Conservation (phyloP, 1,140 invertebrate species). For the Drosophila sturtevanti region DNA sequence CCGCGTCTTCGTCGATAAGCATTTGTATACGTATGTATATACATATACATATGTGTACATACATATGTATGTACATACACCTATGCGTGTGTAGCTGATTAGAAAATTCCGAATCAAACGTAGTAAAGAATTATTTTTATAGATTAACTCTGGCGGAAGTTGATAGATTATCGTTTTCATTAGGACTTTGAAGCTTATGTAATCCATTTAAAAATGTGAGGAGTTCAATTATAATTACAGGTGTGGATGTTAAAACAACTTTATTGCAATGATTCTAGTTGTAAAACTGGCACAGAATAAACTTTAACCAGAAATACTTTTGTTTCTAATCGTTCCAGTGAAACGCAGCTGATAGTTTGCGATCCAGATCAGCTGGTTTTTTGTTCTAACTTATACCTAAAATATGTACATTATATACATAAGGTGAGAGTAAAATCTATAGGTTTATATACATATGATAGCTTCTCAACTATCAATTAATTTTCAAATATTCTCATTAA, state of each 20-base stretch:
- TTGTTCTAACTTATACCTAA: too few species aligned
- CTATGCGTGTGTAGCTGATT: conserved; percentile 1
- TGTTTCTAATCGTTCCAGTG: neutral
- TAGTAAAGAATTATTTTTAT: neutral
- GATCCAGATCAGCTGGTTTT: too few species aligned
- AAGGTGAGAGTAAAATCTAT: too few species aligned
- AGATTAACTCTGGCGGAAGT: conserved; percentile 34
- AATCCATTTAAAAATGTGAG: conserved; percentile 2
- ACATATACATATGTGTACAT: neutral
- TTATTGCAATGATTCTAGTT: neutral
- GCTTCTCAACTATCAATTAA: too few species aligned
- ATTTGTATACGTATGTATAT: too few species aligned
- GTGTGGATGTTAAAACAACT: neutral
- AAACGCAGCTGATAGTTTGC: too few species aligned
- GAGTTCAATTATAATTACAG: neutral
- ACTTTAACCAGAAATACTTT: neutral
- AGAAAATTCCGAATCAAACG: neutral
- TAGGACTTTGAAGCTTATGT: conserved; percentile 31
- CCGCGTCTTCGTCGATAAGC: too few species aligned
- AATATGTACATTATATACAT: too few species aligned
- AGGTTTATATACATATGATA: too few species aligned
- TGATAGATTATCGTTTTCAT: conserved; percentile 23
- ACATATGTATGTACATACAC: neutral
- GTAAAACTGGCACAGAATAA: neutral
- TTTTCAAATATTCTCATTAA: too few species aligned